Base-by-base conservation (phyloP, 2,888 invertebrate genomes). In the Meloe dianella region DNA sequence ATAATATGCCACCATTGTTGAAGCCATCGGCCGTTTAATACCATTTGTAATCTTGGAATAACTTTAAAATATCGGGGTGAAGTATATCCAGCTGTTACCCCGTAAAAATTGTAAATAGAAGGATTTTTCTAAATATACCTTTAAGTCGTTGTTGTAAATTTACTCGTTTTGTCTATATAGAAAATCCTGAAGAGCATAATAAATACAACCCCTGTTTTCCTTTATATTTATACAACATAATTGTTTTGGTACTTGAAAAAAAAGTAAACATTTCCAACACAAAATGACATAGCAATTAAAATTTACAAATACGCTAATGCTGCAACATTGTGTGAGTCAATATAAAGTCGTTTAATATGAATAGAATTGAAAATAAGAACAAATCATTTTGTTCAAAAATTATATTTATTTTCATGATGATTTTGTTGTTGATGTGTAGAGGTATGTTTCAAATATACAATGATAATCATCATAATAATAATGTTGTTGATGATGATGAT, bases 171-270 rank as follows among this genome's bases (percentile, higher is more conserved):
- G 32, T 41, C 12, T 41, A 4, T 54, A 24, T 54, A 24, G 24
- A 2, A 24, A 54, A 54, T 10, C 54, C 24, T 54, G 54, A 24
- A 38, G 64, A 61, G 64, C 29, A 67, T 63, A 64, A 67, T 64
- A 67, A 67, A 64, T 54, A 59, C 60, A 64, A 61, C 58, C 62
- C 47, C 56, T 54, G 47, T 62, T 62, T n/a, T 62, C 59, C 64
- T 51, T 64, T 57, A 64, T 64, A 67, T 67, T 67, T 67, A 60
- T 64, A 57, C 61, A 60, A 47, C 47, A 60, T 67, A 64, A 67
- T 67, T 67, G 67, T 67, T 61, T 61, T 59, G n/a, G 54, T 54
- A 54, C 54, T 54, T 54, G 54, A 54, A 54, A 24, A n/a, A n/a
- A 54, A 27, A n/a, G 22, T 27, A 54, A 54, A 27, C 14, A 54